phyloP scores from a whole-genome alignment of 1,140 invertebrate genomes.

The Saxidomus purpurata region DNA sequence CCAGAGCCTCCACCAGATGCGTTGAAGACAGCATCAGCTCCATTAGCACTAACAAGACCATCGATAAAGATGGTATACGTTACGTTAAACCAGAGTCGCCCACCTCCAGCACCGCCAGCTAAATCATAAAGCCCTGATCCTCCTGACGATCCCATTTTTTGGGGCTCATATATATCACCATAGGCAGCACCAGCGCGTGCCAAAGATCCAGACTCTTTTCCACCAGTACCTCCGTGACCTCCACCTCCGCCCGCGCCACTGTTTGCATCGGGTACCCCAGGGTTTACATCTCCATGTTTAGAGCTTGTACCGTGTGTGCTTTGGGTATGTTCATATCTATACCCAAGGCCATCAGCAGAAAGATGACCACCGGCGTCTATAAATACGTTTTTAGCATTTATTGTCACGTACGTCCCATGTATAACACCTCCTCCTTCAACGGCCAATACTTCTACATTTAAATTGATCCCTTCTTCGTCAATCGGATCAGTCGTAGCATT shows the following conservation, averaged over 20 bases:
- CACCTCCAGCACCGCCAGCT: slow-evolving; percentile 78
- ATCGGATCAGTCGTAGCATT: slow-evolving; percentile 79
- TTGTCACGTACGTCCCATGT: slow-evolving; percentile 76
- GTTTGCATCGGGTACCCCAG: slow-evolving; percentile 64
- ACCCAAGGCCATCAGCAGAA: slow-evolving; percentile 76
- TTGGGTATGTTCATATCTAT: slow-evolving; percentile 72
- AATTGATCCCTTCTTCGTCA: slow-evolving; percentile 75
- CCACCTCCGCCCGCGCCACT: slow-evolving; percentile 71
- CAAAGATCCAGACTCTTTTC: slow-evolving; percentile 46
- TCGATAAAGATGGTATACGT: slow-evolving; percentile 79
- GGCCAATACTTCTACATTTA: slow-evolving; percentile 68
- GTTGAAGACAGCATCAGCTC: slow-evolving; percentile 65
- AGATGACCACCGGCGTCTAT: slow-evolving; percentile 77
- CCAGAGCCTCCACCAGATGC: slow-evolving; percentile 78
- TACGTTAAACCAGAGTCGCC: slow-evolving; percentile 81
- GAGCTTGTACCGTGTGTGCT: slow-evolving; percentile 69
- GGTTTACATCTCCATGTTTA: slow-evolving; percentile 76
- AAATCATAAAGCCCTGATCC: slow-evolving; percentile 64
- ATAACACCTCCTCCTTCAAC: slow-evolving; percentile 79
- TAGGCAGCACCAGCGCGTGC: slow-evolving; percentile 74
- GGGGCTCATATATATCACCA: slow-evolving; percentile 78
- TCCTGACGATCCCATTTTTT: slow-evolving; percentile 76
- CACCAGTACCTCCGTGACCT: slow-evolving; percentile 79
- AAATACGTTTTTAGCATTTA: slow-evolving; percentile 74
- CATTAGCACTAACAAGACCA: slow-evolving; percentile 77